Conservation (phyloP, 2,113 vertebrate genomes). For the Oreochromis spilurus region DNA sequence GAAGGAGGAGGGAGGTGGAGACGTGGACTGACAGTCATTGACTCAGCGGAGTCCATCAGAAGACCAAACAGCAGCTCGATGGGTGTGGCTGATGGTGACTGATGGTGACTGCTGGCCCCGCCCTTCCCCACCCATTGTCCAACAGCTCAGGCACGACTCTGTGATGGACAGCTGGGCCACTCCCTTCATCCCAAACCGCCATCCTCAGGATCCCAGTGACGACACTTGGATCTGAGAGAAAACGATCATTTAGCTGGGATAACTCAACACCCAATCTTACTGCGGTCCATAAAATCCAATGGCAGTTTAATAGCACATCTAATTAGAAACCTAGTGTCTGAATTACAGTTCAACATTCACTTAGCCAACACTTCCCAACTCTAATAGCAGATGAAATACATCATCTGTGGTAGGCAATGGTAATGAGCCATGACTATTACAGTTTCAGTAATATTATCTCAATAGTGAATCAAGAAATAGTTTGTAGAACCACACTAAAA, state of each 20-base stretch:
- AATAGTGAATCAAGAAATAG: background rate
- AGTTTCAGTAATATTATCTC: background rate
- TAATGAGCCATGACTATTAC: background rate
- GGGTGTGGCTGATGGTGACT: conserved; percentile 57
- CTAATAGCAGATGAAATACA: background rate
- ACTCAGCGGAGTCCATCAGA: conserved; percentile 66
- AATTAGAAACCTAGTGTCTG: background rate
- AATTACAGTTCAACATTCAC: background rate
- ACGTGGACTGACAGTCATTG: conserved; percentile 69
- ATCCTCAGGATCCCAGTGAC: background rate
- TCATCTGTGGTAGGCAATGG: background rate
- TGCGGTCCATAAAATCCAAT: background rate
- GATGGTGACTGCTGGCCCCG: conserved; percentile 57
- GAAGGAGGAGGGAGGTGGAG: conserved; percentile 7
- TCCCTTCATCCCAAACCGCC: background rate
- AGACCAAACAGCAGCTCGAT: conserved; percentile 43
- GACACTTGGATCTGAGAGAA: background rate
- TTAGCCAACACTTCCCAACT: background rate
- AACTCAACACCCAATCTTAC: background rate
- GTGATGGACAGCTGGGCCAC: conserved; percentile 48
- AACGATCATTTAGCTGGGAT: background rate
- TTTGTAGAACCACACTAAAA: background rate
- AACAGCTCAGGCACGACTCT: conserved; percentile 15
- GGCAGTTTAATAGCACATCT: background rate
- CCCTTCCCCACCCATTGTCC: conserved; percentile 51